Percentiles rank a stretch among this genome's conserved stretches.
Evolutionary conservation across 2,888 invertebrate species (phyloP).

Genomic region (Nomada hirtipes): DNA sequence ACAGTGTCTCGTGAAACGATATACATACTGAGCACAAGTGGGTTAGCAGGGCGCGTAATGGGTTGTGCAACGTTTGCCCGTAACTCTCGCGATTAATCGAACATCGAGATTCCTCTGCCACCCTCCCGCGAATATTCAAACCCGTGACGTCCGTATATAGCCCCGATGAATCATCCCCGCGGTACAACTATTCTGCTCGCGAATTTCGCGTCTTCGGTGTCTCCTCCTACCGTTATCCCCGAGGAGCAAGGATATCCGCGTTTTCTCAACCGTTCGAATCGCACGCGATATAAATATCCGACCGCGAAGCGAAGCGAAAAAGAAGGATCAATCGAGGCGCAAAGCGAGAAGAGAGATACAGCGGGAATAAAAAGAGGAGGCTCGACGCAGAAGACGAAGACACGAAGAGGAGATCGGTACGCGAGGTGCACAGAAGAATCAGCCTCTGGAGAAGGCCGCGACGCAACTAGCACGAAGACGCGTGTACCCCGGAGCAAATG

Average conservation of each 20-base stretch:
- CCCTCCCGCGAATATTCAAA: slow-evolving; percentile 12
- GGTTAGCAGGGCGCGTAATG: too few relatives aligned
- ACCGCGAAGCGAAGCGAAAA: too few relatives aligned
- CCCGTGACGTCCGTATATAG: background rate
- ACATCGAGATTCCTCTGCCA: background rate
- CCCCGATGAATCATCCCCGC: slow-evolving; percentile 31
- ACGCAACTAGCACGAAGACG: slow-evolving; percentile 43
- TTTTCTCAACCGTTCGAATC: slow-evolving; percentile 1
- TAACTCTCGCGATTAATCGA: background rate
- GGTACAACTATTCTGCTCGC: background rate
- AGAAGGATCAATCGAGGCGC: background rate
- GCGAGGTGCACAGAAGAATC: slow-evolving; percentile 30
- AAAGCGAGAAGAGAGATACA: slow-evolving; percentile 14
- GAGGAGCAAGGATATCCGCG: slow-evolving; percentile 19
- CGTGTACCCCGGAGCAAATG: slow-evolving; percentile 66
- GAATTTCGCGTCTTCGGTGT: too few relatives aligned
- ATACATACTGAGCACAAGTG: too few relatives aligned
- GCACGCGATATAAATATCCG: slow-evolving; percentile 45
- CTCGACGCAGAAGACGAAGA: slow-evolving; percentile 12
- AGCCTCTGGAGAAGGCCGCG: slow-evolving; percentile 71
- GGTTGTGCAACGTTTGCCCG: background rate
- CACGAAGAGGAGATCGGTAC: slow-evolving; percentile 3
- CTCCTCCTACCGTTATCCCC: background rate
- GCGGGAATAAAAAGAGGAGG: background rate
- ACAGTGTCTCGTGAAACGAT: too few relatives aligned